A percentile compares a stretch with the other conserved stretches of the same genome.
Conservation (phyloP, 2,797 vertebrate species). For the Aplochiton taeniatus region DNA sequence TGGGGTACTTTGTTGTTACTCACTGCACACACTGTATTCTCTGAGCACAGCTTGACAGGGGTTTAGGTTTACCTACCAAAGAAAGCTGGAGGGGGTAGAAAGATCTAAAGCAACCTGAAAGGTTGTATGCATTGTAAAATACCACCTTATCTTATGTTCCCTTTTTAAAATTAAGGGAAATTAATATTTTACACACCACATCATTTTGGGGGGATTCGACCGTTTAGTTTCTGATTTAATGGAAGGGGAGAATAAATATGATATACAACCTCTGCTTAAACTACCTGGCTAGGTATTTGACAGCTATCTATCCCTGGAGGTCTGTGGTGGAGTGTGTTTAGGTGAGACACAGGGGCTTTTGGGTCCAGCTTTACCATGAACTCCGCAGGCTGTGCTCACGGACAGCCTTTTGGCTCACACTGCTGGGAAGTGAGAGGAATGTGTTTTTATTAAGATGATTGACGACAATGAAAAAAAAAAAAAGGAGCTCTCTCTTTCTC, state of each 20-base stretch:
- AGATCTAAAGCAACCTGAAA: not conserved
- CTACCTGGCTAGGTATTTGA: conserved; percentile 9
- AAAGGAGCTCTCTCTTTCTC: conserved; percentile 37
- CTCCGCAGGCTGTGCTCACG: conserved; percentile 58
- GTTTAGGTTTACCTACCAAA: conserved; percentile 38
- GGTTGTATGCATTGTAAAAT: not conserved
- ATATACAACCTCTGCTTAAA: not conserved
- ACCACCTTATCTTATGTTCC: too few relatives aligned
- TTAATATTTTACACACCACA: not conserved
- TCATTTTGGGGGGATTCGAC: too few relatives aligned
- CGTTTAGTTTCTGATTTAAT: too few relatives aligned
- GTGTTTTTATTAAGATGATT: conserved; percentile 46
- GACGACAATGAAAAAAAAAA: conserved; percentile 47
- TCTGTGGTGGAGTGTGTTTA: not conserved
- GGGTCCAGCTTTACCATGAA: not conserved
- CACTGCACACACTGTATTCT: conserved; percentile 72
- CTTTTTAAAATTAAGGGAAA: not conserved
- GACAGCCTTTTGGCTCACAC: conserved; percentile 74
- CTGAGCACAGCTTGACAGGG: conserved; percentile 61
- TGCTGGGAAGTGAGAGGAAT: conserved; percentile 80
- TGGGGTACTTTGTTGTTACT: conserved; percentile 53
- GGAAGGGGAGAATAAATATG: not conserved
- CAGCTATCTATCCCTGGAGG: not conserved
- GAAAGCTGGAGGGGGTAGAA: conserved; percentile 7
- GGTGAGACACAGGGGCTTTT: not conserved